phyloP scores from a whole-genome alignment of 2,797 vertebrate species.

The Alosa sapidissima region DNA sequence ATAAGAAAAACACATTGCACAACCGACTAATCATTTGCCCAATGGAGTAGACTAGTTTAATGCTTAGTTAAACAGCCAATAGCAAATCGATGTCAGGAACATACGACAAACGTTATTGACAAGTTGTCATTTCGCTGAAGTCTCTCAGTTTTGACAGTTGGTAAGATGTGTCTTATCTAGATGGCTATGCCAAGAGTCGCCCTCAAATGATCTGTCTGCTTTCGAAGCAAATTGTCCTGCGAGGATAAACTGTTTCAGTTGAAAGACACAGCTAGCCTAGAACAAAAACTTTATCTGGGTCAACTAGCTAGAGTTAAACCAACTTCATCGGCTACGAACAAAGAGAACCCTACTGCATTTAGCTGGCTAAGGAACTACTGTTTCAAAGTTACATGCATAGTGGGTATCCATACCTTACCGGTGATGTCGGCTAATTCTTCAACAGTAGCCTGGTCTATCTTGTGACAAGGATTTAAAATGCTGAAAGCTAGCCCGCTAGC shows the following conservation, averaged over 20 bases:
- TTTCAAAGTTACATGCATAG: not conserved
- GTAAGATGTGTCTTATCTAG: not conserved
- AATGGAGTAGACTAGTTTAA: not conserved
- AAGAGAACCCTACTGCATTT: not conserved
- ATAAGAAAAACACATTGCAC: conserved; percentile 11
- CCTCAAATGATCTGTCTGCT: not conserved
- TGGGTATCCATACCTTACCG: not conserved
- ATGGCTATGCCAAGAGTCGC: not conserved
- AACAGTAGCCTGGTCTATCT: conserved; percentile 30
- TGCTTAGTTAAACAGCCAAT: not conserved
- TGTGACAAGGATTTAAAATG: conserved; percentile 47
- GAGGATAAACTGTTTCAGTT: not conserved
- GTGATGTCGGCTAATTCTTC: not conserved
- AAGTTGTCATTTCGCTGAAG: conserved; percentile 10
- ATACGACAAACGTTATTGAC: not conserved
- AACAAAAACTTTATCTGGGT: conserved; percentile 22
- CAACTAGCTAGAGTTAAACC: not conserved
- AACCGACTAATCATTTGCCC: not conserved
- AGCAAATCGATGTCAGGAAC: not conserved
- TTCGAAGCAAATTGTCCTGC: not conserved
- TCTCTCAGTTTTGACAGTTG: conserved; percentile 16
- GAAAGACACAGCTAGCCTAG: not conserved
- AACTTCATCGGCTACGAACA: conserved; percentile 6
- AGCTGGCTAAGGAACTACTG: not conserved
- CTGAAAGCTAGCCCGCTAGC: conserved; percentile 24